A percentile compares a stretch with the other conserved stretches of the same genome.
These are phyloP conservation scores for Acromyrmex echinatior DNA, from an alignment of 1,140 invertebrate species.

Conservation along the genomic window DNA sequence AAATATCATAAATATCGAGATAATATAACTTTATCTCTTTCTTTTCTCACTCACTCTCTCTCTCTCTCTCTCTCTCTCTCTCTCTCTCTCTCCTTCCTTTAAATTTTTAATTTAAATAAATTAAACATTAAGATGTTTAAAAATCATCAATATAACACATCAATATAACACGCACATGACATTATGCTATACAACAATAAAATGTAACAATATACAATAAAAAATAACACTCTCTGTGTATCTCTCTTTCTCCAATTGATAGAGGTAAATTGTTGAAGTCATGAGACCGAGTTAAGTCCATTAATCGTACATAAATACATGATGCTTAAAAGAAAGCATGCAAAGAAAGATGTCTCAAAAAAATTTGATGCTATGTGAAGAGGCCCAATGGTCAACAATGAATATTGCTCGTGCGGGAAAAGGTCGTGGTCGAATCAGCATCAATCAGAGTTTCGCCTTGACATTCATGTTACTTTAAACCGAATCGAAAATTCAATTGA, in stretches of 20 bases:
- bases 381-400: constrained; percentile 68
- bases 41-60: too few species aligned
- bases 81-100: too few species aligned
- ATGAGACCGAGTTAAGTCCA: not conserved
- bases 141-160: too few species aligned
- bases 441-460: constrained; percentile 76
- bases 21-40: not conserved
- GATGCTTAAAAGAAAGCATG: not conserved
- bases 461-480: constrained; percentile 66
- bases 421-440: constrained; percentile 74
- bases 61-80: too few species aligned
- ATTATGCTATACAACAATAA: too few species aligned
- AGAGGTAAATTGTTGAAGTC: not conserved
- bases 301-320: too few species aligned
- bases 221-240: too few species aligned
- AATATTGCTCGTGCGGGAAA: constrained; percentile 78
- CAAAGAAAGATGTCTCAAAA: not conserved
- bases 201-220: too few species aligned
- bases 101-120: not conserved
- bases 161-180: too few species aligned
- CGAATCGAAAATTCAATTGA: constrained; percentile 79
- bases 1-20: not conserved
- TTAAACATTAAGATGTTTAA: too few species aligned
- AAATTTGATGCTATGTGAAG: constrained; percentile 65
- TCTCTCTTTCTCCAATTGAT: not conserved